A percentile compares a stretch with the other conserved stretches of the same genome.
Conservation (phyloP, 2,888 invertebrate species). For the Exocentrus adspersus region DNA sequence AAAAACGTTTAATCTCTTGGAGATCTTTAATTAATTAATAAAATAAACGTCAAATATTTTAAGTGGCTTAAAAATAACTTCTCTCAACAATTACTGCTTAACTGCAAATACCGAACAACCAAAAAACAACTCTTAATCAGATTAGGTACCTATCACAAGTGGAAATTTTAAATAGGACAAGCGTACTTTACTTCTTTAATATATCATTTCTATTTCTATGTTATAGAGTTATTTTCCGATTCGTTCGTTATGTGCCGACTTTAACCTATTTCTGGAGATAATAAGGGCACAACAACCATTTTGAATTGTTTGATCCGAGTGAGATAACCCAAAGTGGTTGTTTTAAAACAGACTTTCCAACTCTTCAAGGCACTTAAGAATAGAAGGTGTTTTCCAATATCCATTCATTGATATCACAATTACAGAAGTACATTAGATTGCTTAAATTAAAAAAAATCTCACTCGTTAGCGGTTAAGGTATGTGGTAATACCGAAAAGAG, state of each 20-base stretch:
- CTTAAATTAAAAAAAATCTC: neutral
- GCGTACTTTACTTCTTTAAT: too few species aligned
- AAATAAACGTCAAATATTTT: neutral
- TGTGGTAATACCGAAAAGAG: slow-evolving; percentile 30
- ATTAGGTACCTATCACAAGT: too few species aligned
- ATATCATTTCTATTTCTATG: too few species aligned
- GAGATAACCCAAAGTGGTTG: neutral
- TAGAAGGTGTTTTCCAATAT: slow-evolving; percentile 15
- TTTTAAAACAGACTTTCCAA: slow-evolving; percentile 34
- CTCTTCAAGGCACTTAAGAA: slow-evolving; percentile 35
- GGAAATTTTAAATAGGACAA: too few species aligned
- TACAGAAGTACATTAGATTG: slow-evolving; percentile 11
- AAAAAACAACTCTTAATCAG: neutral
- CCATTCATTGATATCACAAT: slow-evolving; percentile 26
- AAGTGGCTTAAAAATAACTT: neutral
- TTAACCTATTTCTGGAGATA: slow-evolving; percentile 1
- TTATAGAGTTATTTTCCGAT: neutral
- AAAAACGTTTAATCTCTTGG: too few species aligned
- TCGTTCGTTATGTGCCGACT: neutral
- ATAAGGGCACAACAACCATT: slow-evolving; percentile 18
- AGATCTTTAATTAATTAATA: neutral
- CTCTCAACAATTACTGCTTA: slow-evolving; percentile 5
- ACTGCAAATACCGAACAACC: neutral
- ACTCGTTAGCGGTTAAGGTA: neutral
- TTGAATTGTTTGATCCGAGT: neutral